These are phyloP conservation scores for Stenodera caucasica DNA, from an alignment of 2,888 invertebrate genomes.

Conservation along the genomic window DNA sequence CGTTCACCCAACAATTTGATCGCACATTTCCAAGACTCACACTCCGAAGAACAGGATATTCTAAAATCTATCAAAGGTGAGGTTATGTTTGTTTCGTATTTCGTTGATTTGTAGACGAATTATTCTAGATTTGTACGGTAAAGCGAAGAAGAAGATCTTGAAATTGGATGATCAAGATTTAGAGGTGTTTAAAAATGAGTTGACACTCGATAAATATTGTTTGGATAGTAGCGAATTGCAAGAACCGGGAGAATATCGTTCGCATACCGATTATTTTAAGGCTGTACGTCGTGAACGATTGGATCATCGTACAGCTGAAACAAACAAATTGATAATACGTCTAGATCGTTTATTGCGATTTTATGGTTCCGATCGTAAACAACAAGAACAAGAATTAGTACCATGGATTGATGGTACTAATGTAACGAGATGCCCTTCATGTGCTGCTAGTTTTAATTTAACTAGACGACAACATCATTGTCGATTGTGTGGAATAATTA, in stretches of 20 bases:
- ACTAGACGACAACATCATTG: slow-evolving; percentile 95
- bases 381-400: slow-evolving; percentile 75
- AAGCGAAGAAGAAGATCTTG: slow-evolving; percentile 85
- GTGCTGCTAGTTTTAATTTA: slow-evolving; percentile 85
- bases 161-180: slow-evolving; percentile 73
- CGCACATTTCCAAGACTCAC: slow-evolving; percentile 85
- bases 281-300: slow-evolving; percentile 66
- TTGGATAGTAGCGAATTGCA: slow-evolving; percentile 62
- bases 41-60: slow-evolving; percentile 85
- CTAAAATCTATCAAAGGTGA: slow-evolving; percentile 75
- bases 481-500: slow-evolving; percentile 88
- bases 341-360: slow-evolving; percentile 88
- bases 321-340: slow-evolving; percentile 92
- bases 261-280: slow-evolving; percentile 77
- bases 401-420: slow-evolving; percentile 93
- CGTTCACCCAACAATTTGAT: slow-evolving; percentile 82
- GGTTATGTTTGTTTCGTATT: slow-evolving; percentile 16
- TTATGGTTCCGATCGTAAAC: slow-evolving; percentile 69
- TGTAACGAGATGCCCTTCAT: slow-evolving; percentile 87
- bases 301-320: slow-evolving; percentile 90
- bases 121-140: slow-evolving; percentile 69
- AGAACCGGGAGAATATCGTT: slow-evolving; percentile 66
- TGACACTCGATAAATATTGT: slow-evolving; percentile 47
- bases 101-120: slow-evolving; percentile 13
- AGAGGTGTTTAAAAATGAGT: slow-evolving; percentile 61